Evolutionary conservation across 2,888 invertebrate species (phyloP), one percentile per base, ranked within the genome.

Genomic region (Loripinus fragilis): DNA sequence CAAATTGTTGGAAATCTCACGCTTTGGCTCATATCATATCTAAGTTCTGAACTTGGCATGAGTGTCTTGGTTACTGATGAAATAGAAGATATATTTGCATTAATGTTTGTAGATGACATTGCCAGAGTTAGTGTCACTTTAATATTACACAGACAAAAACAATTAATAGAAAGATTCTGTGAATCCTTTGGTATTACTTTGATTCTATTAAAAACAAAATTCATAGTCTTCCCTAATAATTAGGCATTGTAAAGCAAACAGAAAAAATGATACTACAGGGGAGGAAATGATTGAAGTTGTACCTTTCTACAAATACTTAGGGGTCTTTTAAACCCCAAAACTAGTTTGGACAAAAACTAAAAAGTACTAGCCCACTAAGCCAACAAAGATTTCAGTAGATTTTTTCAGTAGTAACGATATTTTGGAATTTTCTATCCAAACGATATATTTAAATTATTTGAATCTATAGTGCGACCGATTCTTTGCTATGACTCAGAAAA

Each of bases 401-500:
- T 60, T 38, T 28, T 28, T 30, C 10, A 28, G 23, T 71, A 64
- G 23, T 30, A 28, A 42, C 2, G 42, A 33, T 10, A 64, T 20
- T 71, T 60, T 28, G 60, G 71, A 20, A n/a, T 12, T 12, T 71
- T 71, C 17, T 23, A 7, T 48, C 48, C 20, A 23, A 25, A 10
- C 17, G 64, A 71, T 10, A 33, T 41, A 20, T 42, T 71, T 65
- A 72, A 72, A 33, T 65, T 72, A 33, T 72, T 72, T 48, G 72
- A 72, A 23, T 30, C n/a, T 30, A 72, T 65, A 33, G 66, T 72
- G 33, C 55, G 41, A 20, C 42, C 38, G 12, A 55, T 38, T 42
- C 60, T 42, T 28, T 42, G 30, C 7, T 71, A 42, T 42, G 64
- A 64, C 7, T 35, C 64, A 7, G 35, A 60, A n/a, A 17, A 64